Conservation (phyloP, 2,797 vertebrate genomes). For the Pagetopsis macropterus region DNA sequence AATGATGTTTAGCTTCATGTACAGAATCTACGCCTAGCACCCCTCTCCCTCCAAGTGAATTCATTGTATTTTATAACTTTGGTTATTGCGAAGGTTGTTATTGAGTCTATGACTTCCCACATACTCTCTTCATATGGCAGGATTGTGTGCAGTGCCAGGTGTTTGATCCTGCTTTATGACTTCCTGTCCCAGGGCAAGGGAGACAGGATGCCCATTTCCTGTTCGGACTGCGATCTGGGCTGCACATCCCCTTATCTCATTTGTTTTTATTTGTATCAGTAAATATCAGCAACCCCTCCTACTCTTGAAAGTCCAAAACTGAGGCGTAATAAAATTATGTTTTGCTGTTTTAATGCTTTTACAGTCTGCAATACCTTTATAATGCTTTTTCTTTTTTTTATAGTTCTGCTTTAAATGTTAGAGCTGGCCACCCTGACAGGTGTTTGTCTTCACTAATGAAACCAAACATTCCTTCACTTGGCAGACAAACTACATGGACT, state of each 20-base stretch:
- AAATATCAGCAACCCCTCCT: conserved; percentile 17
- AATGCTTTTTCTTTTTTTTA: background rate
- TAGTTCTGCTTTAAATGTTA: background rate
- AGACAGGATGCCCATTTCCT: conserved; percentile 66
- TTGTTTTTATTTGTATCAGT: conserved; percentile 18
- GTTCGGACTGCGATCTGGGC: conserved; percentile 21
- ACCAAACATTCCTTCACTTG: conserved; percentile 20
- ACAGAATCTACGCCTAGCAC: background rate
- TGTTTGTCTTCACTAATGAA: conserved; percentile 37
- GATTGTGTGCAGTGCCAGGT: conserved; percentile 38
- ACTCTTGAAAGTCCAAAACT: background rate
- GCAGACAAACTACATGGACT: background rate
- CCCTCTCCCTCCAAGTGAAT: background rate
- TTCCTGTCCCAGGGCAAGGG: conserved; percentile 70
- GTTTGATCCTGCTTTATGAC: conserved; percentile 75
- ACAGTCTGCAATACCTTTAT: background rate
- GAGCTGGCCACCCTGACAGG: conserved; percentile 35
- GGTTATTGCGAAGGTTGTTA: conserved; percentile 14
- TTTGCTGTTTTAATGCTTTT: background rate
- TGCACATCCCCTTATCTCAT: conserved; percentile 11
- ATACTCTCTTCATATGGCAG: conserved; percentile 44
- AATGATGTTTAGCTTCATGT: background rate
- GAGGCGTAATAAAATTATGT: conserved; percentile 9
- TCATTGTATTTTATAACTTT: conserved; percentile 16
- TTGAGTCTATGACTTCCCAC: conserved; percentile 39